A percentile compares a stretch with the other conserved stretches of the same genome.
Conservation (phyloP, 2,797 vertebrate species). For the Xenentodon cancila region DNA sequence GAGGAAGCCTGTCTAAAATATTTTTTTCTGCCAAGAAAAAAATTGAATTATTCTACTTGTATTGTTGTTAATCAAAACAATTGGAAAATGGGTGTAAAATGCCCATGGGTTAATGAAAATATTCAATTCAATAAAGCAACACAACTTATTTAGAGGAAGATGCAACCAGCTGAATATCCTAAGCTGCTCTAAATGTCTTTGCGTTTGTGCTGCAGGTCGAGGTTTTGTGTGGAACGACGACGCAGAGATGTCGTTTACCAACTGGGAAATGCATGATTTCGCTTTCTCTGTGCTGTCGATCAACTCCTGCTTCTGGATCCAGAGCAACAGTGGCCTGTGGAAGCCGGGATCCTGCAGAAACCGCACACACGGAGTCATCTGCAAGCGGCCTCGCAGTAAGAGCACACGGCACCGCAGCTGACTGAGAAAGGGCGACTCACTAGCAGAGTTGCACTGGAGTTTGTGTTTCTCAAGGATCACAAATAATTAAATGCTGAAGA, state of each 20-base stretch:
- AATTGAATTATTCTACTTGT: conserved; percentile 16
- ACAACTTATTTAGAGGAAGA: conserved; percentile 1
- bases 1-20: conserved; percentile 9
- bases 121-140: conserved; percentile 11
- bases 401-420: neutral
- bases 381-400: conserved; percentile 91
- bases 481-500: too few species aligned
- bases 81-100: conserved; percentile 10
- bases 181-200: neutral
- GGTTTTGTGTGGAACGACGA: conserved; percentile 91
- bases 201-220: conserved; percentile 78
- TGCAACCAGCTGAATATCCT: neutral
- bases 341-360: conserved; percentile 91
- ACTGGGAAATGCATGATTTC: conserved; percentile 90
- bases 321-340: conserved; percentile 93
- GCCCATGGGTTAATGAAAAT: conserved; percentile 5
- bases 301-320: conserved; percentile 98
- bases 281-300: conserved; percentile 92
- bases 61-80: conserved; percentile 14
- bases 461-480: too few species aligned
- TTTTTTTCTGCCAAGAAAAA: neutral
- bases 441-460: too few species aligned
- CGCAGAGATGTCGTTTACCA: conserved; percentile 88
- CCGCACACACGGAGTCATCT: conserved; percentile 93
- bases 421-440: too few species aligned